Base-by-base conservation (phyloP, 2,888 invertebrate genomes). In the Latrodectus hesperus region DNA sequence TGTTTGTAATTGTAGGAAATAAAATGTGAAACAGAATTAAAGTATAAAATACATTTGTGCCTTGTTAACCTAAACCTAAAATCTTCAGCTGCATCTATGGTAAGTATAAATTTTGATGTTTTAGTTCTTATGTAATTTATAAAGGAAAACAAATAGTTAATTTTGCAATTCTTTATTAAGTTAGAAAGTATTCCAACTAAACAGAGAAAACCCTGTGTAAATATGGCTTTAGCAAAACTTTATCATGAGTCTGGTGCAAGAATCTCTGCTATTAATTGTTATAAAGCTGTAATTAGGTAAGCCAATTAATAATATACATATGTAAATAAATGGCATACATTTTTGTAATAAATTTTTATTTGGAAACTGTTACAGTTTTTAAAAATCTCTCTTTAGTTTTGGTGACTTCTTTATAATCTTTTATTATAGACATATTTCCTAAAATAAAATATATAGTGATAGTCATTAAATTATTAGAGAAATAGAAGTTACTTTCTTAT, bases 241-340 rank as follows among this genome's bases (percentile, higher is more conserved):
- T 95, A 95, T 90, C 94, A 94, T 90, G 94, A 95, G 89, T 94
- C 94, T 83, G 95, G 95, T 14, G 94, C 94, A 93, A 95, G 95
- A 90, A 92, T 95, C 76, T 95, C 95, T 22, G 96, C 96, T 0
- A 94, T 95, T 76, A 94, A 95, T 2, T 95, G 95, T 53, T 96
- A 95, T 91, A 96, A 96, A 91, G 96, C 96, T 93, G 96, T 96
- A 12, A 91, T 97, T 73, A 94, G 95, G 95, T 95, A 91, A 91
- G 38, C 6, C 6, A 6, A 38, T 38, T 38, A 38, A 38, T 38
- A 0, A 38, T 38, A 38, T 38, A 38, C 6, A 38, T 38, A 38
- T 38, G 4, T 38, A 6, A 6, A 38, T 38, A 38, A 38, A 38
- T 38, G 0, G 38, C 38, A 38, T 6, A 38, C 5, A 38, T 38